These are phyloP conservation scores for Hirtodrosophila confusa DNA, from an alignment of 2,888 invertebrate genomes.

Conservation along the genomic window DNA sequence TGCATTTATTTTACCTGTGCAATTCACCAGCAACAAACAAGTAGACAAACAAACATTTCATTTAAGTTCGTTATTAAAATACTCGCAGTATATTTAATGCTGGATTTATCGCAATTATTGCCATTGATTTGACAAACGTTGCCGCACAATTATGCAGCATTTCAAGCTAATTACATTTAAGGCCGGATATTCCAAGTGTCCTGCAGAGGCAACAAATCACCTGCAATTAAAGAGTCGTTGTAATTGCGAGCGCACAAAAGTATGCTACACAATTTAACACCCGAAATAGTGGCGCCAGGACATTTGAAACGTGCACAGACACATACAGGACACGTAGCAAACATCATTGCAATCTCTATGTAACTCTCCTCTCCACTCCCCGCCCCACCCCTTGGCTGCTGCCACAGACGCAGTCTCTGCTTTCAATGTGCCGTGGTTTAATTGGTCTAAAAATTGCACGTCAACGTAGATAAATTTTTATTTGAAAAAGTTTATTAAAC, in stretches of 20 bases:
- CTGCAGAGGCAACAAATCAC: constrained; percentile 9
- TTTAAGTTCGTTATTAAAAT: constrained; percentile 47
- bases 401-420: constrained; percentile 1
- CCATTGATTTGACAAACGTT: constrained; percentile 70
- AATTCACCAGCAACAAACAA: constrained; percentile 29
- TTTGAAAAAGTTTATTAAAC: constrained; percentile 80
- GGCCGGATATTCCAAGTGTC: constrained; percentile 44
- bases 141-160: constrained; percentile 58
- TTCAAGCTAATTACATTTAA: constrained; percentile 71
- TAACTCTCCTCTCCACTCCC: background rate
- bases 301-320: constrained; percentile 11
- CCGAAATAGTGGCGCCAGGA: background rate
- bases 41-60: constrained; percentile 49
- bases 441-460: constrained; percentile 81
- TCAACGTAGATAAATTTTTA: constrained; percentile 79
- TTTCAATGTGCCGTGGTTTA: constrained; percentile 63
- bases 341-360: too few species aligned
- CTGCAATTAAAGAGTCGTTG: constrained; percentile 49
- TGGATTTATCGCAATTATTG: constrained; percentile 78
- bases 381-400: background rate
- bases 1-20: constrained; percentile 62
- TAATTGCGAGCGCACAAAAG: constrained; percentile 30
- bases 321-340: constrained; percentile 4
- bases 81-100: constrained; percentile 56
- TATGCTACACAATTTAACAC: constrained; percentile 6